These are phyloP conservation scores for Suillia variegata DNA, from an alignment of 2,888 invertebrate genomes.

Conservation along the genomic window DNA sequence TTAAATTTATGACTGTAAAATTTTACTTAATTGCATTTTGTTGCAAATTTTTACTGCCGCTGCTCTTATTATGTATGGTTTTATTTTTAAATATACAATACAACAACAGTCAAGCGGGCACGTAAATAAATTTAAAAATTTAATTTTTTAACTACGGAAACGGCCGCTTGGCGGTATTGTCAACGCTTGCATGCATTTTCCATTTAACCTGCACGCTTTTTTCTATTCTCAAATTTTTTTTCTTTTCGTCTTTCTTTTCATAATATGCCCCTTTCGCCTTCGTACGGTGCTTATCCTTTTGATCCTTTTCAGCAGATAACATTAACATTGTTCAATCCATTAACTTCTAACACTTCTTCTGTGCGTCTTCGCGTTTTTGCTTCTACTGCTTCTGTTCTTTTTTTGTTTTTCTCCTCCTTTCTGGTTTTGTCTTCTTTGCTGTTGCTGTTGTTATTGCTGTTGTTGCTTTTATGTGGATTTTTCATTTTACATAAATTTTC, in stretches of 20 bases:
- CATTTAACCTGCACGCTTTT: conserved; percentile 1
- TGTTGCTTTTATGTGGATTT: conserved; percentile 20
- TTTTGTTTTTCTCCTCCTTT: background rate
- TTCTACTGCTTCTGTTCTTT: background rate
- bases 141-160: too few species aligned
- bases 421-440: background rate
- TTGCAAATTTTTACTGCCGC: too few species aligned
- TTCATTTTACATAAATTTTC: conserved; percentile 42
- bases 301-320: conserved; percentile 31
- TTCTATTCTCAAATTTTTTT: background rate
- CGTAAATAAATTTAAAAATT: conserved; percentile 2
- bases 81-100: too few species aligned
- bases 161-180: too few species aligned
- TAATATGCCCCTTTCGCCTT: background rate
- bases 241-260: background rate
- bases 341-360: conserved; percentile 34
- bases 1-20: conserved; percentile 8
- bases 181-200: conserved; percentile 10
- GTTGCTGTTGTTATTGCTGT: background rate
- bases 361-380: background rate
- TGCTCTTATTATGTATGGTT: too few species aligned
- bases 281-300: background rate
- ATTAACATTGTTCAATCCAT: conserved; percentile 43
- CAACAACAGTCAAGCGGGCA: background rate
- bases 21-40: too few species aligned